These are phyloP conservation scores for Dicentrarchus labrax DNA, from an alignment of 2,113 vertebrate species.

Conservation along the genomic window DNA sequence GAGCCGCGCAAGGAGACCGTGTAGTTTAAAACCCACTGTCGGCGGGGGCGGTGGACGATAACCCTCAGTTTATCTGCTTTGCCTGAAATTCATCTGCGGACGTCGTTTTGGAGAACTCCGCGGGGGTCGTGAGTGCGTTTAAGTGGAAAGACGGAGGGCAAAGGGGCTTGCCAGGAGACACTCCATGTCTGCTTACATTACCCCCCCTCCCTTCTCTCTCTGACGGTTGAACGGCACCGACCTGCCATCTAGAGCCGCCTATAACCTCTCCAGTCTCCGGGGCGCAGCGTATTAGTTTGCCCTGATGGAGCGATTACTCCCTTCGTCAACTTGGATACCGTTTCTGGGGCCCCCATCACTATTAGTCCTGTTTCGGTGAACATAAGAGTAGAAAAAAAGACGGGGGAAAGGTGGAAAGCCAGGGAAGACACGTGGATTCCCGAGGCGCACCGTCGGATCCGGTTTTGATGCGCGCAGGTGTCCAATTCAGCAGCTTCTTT, in stretches of 20 bases:
- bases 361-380: not conserved
- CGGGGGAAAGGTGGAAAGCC: not conserved
- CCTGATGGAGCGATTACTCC: slow-evolving; percentile 38
- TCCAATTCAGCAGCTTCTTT: slow-evolving; percentile 1
- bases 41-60: not conserved
- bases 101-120: not conserved
- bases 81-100: not conserved
- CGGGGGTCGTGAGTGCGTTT: not conserved
- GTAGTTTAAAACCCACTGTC: slow-evolving; percentile 5
- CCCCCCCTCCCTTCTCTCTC: not conserved
- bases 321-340: slow-evolving; percentile 29
- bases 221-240: not conserved
- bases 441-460: slow-evolving; percentile 41
- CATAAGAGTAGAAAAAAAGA: not conserved
- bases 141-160: not conserved
- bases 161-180: not conserved
- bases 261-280: slow-evolving; percentile 20
- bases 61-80: slow-evolving; percentile 1
- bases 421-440: slow-evolving; percentile 52
- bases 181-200: too few relatives aligned
- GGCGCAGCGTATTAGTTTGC: slow-evolving; percentile 47
- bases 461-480: slow-evolving; percentile 45
- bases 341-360: not conserved
- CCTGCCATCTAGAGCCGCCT: slow-evolving; percentile 11
- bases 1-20: not conserved